phyloP scores from a whole-genome alignment of 2,113 vertebrate genomes.

The Lepus timidus region DNA sequence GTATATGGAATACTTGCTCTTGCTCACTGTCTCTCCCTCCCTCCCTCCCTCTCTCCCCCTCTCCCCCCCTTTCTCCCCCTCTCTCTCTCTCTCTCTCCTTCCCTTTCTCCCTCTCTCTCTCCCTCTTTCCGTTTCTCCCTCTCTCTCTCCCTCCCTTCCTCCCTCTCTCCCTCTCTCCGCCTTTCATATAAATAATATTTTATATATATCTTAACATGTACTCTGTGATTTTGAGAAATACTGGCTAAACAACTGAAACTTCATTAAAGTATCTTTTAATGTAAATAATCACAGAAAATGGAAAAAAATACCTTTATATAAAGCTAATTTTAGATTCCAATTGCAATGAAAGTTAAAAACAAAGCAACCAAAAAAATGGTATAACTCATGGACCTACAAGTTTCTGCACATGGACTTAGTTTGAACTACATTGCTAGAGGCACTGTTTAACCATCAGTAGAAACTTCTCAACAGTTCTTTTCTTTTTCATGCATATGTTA shows the following conservation, averaged over 20 bases:
- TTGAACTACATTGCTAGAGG: not conserved
- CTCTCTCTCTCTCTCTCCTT: too few species aligned
- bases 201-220: not conserved
- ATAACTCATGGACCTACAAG: not conserved
- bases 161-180: too few species aligned
- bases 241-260: not conserved
- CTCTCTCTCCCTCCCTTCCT: too few species aligned
- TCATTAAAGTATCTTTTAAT: conserved; percentile 20
- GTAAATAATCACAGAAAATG: conserved; percentile 12
- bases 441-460: conserved; percentile 9
- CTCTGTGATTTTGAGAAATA: conserved; percentile 42
- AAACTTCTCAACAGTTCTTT: not conserved
- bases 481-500: not conserved
- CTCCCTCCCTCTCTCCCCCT: too few species aligned
- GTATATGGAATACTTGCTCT: too few species aligned
- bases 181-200: too few species aligned
- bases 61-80: too few species aligned
- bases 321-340: not conserved
- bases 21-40: too few species aligned
- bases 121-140: too few species aligned
- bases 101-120: too few species aligned
- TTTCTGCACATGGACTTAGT: not conserved
- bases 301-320: conserved; percentile 6
- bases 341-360: not conserved
- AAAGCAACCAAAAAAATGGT: not conserved